Evolutionary conservation across 1,140 invertebrate species (phyloP).

Genomic region (Bombyx mandarina): DNA sequence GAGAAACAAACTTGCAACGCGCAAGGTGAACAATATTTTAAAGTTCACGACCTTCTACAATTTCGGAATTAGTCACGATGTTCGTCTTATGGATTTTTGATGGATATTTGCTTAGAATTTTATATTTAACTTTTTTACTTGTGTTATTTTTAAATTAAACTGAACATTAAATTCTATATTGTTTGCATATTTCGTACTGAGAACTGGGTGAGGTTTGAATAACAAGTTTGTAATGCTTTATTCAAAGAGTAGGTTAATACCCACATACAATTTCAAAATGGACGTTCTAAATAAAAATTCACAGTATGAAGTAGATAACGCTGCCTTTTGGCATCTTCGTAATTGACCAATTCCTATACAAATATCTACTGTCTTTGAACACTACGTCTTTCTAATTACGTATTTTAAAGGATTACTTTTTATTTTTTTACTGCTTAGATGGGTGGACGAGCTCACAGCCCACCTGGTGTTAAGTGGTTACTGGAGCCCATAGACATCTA

Average conservation of each 20-base stretch:
- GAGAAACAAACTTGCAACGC: conserved; percentile 11
- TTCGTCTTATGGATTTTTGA: conserved; percentile 10
- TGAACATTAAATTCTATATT: not conserved
- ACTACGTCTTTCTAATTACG: too few species aligned
- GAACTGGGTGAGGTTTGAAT: conserved; percentile 24
- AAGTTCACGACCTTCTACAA: conserved; percentile 40
- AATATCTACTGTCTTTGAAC: too few species aligned
- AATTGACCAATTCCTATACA: too few species aligned
- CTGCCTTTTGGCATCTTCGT: too few species aligned
- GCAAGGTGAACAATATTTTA: conserved; percentile 36
- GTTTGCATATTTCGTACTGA: conserved; percentile 11
- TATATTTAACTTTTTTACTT: not conserved
- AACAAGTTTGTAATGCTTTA: conserved; percentile 7
- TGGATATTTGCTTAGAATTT: not conserved
- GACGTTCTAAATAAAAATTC: conserved; percentile 17
- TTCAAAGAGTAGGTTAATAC: not conserved
- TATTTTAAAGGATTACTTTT: too few species aligned
- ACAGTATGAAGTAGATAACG: too few species aligned
- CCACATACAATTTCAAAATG: conserved; percentile 30
- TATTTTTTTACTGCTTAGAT: too few species aligned
- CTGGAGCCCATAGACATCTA: too few species aligned
- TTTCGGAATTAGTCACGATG: conserved; percentile 22
- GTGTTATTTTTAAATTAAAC: not conserved
- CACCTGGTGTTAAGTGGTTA: too few species aligned
- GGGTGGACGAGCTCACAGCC: too few species aligned